Conservation (phyloP, 2,888 invertebrate species). For the Odontocerum albicorne region DNA sequence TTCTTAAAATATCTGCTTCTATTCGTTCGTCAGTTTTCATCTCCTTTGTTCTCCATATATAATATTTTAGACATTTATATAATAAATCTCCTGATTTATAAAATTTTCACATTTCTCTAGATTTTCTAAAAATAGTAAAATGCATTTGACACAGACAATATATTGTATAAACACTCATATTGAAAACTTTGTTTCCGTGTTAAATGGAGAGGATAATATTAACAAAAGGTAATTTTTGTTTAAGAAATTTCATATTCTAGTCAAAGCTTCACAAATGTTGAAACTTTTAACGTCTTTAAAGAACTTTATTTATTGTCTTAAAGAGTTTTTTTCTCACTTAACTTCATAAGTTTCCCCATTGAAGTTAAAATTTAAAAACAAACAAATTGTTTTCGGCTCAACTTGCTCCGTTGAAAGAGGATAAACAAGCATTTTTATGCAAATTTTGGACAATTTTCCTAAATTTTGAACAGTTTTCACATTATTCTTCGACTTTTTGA, state of each 20-base stretch:
- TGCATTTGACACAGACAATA: too few relatives aligned
- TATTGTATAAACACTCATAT: too few relatives aligned
- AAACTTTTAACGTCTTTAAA: conserved; percentile 2
- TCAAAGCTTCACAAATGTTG: conserved; percentile 6
- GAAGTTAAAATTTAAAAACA: conserved; percentile 9
- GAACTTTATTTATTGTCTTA: conserved; percentile 13
- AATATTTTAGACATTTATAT: too few relatives aligned
- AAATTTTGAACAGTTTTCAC: conserved; percentile 28
- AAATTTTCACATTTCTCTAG: too few relatives aligned
- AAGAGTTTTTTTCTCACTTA: conserved; percentile 1
- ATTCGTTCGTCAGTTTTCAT: too few relatives aligned
- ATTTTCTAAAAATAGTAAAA: too few relatives aligned
- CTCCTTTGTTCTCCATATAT: too few relatives aligned
- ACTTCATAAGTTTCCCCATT: conserved; percentile 2
- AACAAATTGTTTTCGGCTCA: conserved; percentile 24
- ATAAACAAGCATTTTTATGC: conserved; percentile 24
- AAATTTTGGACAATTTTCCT: conserved; percentile 30
- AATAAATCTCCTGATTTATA: too few relatives aligned
- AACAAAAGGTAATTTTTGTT: too few relatives aligned
- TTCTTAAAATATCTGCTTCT: too few relatives aligned
- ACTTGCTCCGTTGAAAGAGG: conserved; percentile 18
- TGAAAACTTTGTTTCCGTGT: too few relatives aligned
- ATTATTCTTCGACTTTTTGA: conserved; percentile 27
- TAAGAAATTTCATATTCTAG: conserved; percentile 13
- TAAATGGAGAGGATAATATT: too few relatives aligned